Evolutionary conservation across 2,888 invertebrate genomes (phyloP).

Genomic region (Trichopoda pennipes): DNA sequence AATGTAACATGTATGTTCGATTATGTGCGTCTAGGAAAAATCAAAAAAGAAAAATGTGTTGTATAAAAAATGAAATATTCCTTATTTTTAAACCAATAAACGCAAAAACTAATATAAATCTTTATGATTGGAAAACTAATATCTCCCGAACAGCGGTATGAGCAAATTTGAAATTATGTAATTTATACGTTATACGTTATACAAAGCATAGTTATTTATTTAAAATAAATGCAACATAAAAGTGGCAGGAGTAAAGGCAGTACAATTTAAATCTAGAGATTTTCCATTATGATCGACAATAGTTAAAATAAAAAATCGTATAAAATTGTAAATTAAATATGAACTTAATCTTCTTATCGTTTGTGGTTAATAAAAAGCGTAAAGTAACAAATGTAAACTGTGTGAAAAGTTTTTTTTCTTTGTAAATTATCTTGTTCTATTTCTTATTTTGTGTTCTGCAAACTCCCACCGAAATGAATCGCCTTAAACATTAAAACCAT

Average conservation of each 20-base stretch:
- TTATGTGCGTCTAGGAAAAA: slow-evolving; percentile 35
- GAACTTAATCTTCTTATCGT: too few relatives aligned
- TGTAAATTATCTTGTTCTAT: neutral
- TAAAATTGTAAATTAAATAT: too few relatives aligned
- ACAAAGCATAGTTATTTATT: neutral
- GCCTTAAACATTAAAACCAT: slow-evolving; percentile 58
- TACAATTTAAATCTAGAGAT: too few relatives aligned
- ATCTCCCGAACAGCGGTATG: slow-evolving; percentile 45
- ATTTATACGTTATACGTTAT: slow-evolving; percentile 19
- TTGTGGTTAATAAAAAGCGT: too few relatives aligned
- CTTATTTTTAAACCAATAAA: slow-evolving; percentile 43
- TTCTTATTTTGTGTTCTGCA: neutral
- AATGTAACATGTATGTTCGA: slow-evolving; percentile 37
- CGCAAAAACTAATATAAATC: slow-evolving; percentile 62
- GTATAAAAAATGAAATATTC: slow-evolving; percentile 24
- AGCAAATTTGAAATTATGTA: slow-evolving; percentile 33
- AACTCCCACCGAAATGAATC: slow-evolving; percentile 31
- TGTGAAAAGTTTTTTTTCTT: slow-evolving; percentile 25
- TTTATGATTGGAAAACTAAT: slow-evolving; percentile 62
- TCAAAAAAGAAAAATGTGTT: too few relatives aligned
- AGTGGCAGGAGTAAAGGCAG: too few relatives aligned
- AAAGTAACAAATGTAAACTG: neutral
- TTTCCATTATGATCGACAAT: too few relatives aligned
- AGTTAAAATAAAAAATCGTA: too few relatives aligned
- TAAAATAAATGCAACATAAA: neutral